Evolutionary conservation across 1,140 invertebrate genomes (phyloP), one percentile per base, ranked within the genome.

Genomic region (Amyelois transitella): DNA sequence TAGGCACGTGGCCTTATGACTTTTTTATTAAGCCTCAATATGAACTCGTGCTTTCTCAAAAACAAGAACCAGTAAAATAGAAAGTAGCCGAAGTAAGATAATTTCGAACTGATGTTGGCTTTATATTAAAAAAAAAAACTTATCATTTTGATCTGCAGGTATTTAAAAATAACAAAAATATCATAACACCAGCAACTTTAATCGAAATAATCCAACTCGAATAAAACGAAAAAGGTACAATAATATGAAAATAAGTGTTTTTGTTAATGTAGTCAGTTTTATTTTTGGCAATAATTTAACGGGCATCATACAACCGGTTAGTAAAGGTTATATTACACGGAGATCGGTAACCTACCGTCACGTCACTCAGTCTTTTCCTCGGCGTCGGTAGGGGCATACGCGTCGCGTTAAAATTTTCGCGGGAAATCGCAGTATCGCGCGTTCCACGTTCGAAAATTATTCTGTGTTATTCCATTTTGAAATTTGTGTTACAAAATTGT

Each of bases 261-360:
- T 57, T 60, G 47, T 58, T 25, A 43, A 43, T 57, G 50, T 54
- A 38, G 52, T 43, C 58, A 49, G 51, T 58, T 56, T 63, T 69
- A 69, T 63, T 61, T 69, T 69, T 63, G 59, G 63, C 43, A 28
- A 50, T 55, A 60, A 60, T 60, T 65, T 65, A 64, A 68, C 62
- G 60, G 55, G 47, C 55, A 54, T 48, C 25, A 57, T 47, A 18
- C n/a, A 66, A 66, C 64, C 67, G 61, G 67, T 70, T 55, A 58
- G 24, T 18, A 54, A 64, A 70, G 64, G 67, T 70, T 66, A 63
- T 28, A 49, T 24, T 32, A 32, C 12, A 55, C 55, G 19, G 18
- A 58, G 53, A 58, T 47, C 44, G 44, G 44, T 47, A 47, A 47
- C 44, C 44, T 20, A 20, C 6, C 18, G 48, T 60, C 38, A 51